Conservation (phyloP, 1,140 invertebrate genomes). For the Drosophila pseudoananassae region DNA sequence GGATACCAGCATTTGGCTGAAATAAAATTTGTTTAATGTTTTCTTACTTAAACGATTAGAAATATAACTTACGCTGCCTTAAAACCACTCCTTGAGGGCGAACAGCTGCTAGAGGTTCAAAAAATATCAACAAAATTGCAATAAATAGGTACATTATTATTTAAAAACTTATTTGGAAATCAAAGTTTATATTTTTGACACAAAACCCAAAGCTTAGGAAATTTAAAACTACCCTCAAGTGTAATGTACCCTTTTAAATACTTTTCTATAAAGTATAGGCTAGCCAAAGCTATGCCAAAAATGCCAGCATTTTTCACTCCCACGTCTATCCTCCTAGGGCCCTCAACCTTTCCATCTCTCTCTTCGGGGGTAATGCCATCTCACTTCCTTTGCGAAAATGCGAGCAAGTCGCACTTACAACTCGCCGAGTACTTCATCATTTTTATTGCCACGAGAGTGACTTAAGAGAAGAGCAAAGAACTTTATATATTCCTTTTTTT, state of each 20-base stretch:
- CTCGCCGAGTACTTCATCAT: slow-evolving; percentile 71
- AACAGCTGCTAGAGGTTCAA: not conserved
- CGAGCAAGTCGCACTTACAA: slow-evolving; percentile 44
- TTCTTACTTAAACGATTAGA: too few species aligned
- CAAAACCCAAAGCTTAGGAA: not conserved
- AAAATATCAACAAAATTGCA: not conserved
- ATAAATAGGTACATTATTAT: slow-evolving; percentile 9
- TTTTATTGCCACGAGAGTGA: slow-evolving; percentile 68
- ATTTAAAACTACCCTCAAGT: not conserved
- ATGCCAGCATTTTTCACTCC: slow-evolving; percentile 12
- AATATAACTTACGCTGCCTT: slow-evolving; percentile 38
- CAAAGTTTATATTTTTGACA: not conserved
- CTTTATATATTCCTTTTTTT: slow-evolving; percentile 17
- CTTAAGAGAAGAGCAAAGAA: slow-evolving; percentile 40
- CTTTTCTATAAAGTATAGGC: not conserved
- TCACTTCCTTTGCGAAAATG: slow-evolving; percentile 10
- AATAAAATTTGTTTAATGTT: not conserved
- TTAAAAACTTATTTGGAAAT: not conserved
- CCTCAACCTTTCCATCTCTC: not conserved
- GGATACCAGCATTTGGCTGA: slow-evolving; percentile 52
- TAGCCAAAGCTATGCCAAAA: slow-evolving; percentile 39
- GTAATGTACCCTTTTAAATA: slow-evolving; percentile 1
- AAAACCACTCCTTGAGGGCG: slow-evolving; percentile 9
- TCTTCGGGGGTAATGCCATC: not conserved
- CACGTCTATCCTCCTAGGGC: not conserved